Percentiles rank a stretch among this genome's conserved stretches.
phyloP scores from a whole-genome alignment of 2,113 vertebrate genomes.

The Sardina pilchardus region DNA sequence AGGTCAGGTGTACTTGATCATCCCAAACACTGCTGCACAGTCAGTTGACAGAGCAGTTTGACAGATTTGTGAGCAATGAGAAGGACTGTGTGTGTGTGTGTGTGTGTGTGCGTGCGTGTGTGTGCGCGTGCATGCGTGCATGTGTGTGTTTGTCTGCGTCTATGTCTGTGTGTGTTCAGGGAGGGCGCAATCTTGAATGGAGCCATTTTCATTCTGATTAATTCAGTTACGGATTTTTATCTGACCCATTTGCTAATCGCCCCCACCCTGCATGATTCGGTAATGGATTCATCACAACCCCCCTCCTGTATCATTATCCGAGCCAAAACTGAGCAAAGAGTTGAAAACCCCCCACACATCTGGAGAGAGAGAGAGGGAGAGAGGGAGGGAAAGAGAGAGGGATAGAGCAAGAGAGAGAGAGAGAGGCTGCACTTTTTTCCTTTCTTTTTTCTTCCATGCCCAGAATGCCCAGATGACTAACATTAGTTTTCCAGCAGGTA shows the following conservation, averaged over 20 bases:
- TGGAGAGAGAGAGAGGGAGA: background rate
- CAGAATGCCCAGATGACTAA: constrained; percentile 21
- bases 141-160: background rate
- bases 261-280: constrained; percentile 53
- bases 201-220: constrained; percentile 70
- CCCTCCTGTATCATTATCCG: background rate
- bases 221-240: constrained; percentile 72
- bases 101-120: background rate
- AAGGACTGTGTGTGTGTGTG: background rate
- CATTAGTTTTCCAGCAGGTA: constrained; percentile 35
- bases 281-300: constrained; percentile 41
- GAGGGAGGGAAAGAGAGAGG: background rate
- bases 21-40: background rate
- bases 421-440: background rate
- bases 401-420: background rate
- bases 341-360: background rate
- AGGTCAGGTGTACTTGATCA: constrained; percentile 6
- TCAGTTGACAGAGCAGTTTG: background rate
- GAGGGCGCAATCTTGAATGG: constrained; percentile 65
- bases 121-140: too few relatives aligned
- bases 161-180: background rate
- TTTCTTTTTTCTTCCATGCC: background rate
- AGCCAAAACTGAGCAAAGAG: background rate
- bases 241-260: constrained; percentile 71
- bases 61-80: constrained; percentile 11